Evolutionary conservation across 2,888 invertebrate genomes (phyloP).

Genomic region (Lithophane socia): DNA sequence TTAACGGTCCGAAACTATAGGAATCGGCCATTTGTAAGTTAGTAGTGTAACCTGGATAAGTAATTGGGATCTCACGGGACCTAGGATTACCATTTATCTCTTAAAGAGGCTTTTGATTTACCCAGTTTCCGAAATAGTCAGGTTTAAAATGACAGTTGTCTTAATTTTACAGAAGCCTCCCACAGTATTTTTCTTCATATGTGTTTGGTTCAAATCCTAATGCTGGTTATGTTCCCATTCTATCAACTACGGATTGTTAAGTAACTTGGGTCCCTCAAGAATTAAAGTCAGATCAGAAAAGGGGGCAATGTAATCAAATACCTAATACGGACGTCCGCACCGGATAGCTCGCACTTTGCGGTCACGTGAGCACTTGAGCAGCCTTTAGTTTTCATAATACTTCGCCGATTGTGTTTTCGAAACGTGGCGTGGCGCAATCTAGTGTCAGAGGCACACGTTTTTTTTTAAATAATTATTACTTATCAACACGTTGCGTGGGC

Average conservation of each 20-base stretch:
- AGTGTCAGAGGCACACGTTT: background rate
- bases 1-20: too few species aligned
- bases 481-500: background rate
- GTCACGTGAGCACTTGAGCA: background rate
- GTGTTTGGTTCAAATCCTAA: too few species aligned
- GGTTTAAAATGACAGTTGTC: too few species aligned
- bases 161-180: too few species aligned
- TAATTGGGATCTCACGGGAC: too few species aligned
- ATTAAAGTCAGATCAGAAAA: background rate
- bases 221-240: background rate
- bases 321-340: background rate
- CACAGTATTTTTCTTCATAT: background rate
- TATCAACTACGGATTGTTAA: background rate
- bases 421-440: slow-evolving; percentile 1
- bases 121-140: too few species aligned
- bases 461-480: background rate
- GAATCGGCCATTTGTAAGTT: too few species aligned
- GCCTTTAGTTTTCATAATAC: background rate
- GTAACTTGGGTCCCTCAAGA: background rate
- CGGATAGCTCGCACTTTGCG: too few species aligned
- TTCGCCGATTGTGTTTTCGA: background rate
- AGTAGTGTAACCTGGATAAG: too few species aligned
- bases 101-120: too few species aligned
- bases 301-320: background rate
- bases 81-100: too few species aligned